Percentiles rank a stretch among this genome's conserved stretches.
These are phyloP conservation scores for Darevskia nairensis DNA, from an alignment of 2,797 vertebrate genomes.

Conservation along the genomic window DNA sequence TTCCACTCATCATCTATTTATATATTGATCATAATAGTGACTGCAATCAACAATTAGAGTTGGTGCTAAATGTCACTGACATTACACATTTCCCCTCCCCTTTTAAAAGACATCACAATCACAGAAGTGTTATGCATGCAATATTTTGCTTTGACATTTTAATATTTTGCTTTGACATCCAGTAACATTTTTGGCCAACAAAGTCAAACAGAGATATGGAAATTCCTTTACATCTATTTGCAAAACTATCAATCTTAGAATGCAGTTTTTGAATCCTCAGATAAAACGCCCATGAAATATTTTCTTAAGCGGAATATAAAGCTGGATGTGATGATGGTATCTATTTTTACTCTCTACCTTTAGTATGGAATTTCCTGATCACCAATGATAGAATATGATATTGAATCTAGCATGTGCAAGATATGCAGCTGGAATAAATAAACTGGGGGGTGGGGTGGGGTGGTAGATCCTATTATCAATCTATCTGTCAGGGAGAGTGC, in stretches of 20 bases:
- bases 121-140: constrained; percentile 26
- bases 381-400: no score
- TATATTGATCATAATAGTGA: constrained; percentile 37
- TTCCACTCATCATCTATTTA: constrained; percentile 36
- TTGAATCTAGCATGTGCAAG: no score
- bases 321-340: constrained; percentile 9
- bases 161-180: constrained; percentile 48
- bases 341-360: not conserved
- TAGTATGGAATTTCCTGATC: not conserved
- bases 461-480: no score
- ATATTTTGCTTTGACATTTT: constrained; percentile 45
- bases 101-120: constrained; percentile 21
- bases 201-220: constrained; percentile 20
- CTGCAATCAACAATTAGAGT: constrained; percentile 40
- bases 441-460: no score
- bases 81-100: constrained; percentile 20
- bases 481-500: not conserved
- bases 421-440: no score
- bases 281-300: constrained; percentile 6
- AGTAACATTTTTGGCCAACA: constrained; percentile 37
- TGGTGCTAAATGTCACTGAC: constrained; percentile 40
- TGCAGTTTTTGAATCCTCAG: not conserved
- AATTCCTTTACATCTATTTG: constrained; percentile 25
- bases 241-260: constrained; percentile 24
- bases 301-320: constrained; percentile 13